Evolutionary conservation across 2,797 vertebrate genomes (phyloP), one percentile per base, ranked within the genome.

Genomic region (Meda fulgida): DNA sequence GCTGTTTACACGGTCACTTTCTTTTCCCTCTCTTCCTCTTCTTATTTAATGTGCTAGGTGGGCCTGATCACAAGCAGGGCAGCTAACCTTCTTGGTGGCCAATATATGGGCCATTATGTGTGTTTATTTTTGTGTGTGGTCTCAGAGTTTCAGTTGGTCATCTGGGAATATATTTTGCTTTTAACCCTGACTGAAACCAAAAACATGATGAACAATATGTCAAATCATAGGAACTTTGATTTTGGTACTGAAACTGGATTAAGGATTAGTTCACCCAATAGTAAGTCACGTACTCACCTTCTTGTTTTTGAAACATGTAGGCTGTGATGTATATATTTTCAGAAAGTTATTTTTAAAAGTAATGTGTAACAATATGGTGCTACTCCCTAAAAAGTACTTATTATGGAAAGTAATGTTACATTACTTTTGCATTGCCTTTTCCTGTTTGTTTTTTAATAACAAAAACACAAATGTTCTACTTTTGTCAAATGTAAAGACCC

Each of bases 1-100:
- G 73, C 63, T 85, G 71, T 87, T 86, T 86, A 82, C 84, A 84
- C 9, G 38, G 34, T 55, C 46, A 73, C 84, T 86, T 84, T 70
- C 80, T 84, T 65, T 78, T 83, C 78, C 60, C 34, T 81, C 66
- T 23, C 34, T 81, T 86, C 81, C 82, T 84, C 80, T 84, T 86
- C 66, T 87, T 80, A 76, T 69, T 84, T 87, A 85, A 88, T 87
- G 80, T 48, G 73, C 71, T 77, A 90, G 86, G 83, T 89, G 89
- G 85, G 79, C 43, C 75, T 78, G 86, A 86, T 88, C 86, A 86
- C 87, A 80, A 58, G 60, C 87, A 82, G 81, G 53, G 53, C 75
- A 86, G 66, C 40, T 60, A 84, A 58, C 73, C 31, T 63, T 83
- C 38, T 9, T 23, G 29, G 69, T 69, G 85, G 72, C 76, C 66